Evolutionary conservation across 2,113 vertebrate genomes (phyloP), one percentile per base, ranked within the genome.

Genomic region (Plectropomus leopardus): DNA sequence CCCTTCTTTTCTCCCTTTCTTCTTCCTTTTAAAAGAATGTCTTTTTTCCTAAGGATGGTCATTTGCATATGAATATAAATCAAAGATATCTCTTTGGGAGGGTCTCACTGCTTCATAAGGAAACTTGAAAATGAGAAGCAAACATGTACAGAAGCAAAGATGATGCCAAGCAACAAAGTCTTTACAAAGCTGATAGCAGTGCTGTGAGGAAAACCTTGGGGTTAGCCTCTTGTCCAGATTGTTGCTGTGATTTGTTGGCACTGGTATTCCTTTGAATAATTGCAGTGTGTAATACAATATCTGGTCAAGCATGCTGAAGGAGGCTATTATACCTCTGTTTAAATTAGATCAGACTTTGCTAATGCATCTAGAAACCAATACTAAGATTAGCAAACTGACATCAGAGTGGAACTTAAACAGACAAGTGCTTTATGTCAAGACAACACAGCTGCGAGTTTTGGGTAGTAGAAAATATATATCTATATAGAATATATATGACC

Each of bases 31-130:
- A 80, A 85, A 73, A 90, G 68, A 74, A 75, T 80, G 24, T 50
- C 44, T 83, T 44, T 70, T 83, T 83, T 78, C 47, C 63, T 75
- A 70, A 81, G 77, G 65, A 83, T 78, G 70, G 10, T 15, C 40
- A 90, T 92, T 92, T 92, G 89, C 89, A 90, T 90, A 60, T 88
- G 93, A 92, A 88, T 89, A 77, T 74, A 82, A 90, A 91, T 90
- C 85, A 90, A 86, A 88, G 69, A 72, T 75, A 75, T 91, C 86
- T 87, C 53, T 88, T 69, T 3, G 3, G 71, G 75, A n/a, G 59
- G 42, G 34, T 50, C 72, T 34, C 65, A 55, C 48, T 44, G 21
- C 85, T 86, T 86, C 72, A 84, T 80, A 80, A 79, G 57, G 54
- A 91, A 88, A 83, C 68, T 76, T 69, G 57, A 87, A 78, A 80